Conservation (phyloP, 2,113 vertebrate species). For the Henicopernis longicauda region DNA sequence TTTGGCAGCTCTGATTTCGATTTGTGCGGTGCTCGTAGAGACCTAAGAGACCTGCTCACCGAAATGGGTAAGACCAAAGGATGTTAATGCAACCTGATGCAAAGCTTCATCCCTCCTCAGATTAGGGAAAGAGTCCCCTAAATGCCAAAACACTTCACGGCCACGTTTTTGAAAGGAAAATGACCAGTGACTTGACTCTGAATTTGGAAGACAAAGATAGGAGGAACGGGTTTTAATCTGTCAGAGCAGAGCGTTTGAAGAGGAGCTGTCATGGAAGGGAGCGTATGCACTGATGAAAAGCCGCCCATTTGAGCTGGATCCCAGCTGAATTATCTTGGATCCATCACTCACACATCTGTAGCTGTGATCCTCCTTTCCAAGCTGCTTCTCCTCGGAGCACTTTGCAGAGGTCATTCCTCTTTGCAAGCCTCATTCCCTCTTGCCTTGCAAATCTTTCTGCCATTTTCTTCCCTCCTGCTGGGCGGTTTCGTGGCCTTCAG, state of each 20-base stretch:
- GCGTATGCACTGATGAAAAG: neutral
- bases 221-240: neutral
- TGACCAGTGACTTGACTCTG: neutral
- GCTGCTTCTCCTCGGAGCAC: neutral
- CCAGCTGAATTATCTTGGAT: neutral
- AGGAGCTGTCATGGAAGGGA: neutral
- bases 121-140: neutral
- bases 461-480: neutral
- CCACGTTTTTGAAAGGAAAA: neutral
- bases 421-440: neutral
- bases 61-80: neutral
- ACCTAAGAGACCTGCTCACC: neutral
- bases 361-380: neutral
- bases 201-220: neutral
- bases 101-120: neutral
- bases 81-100: rapidly evolving
- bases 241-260: neutral
- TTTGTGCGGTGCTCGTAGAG: rapidly evolving
- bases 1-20: neutral
- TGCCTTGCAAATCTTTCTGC: neutral
- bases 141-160: rapidly evolving
- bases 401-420: neutral
- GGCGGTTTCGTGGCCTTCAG: neutral
- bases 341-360: neutral
- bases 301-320: neutral